These are phyloP conservation scores for Chrysolina americana DNA, from an alignment of 2,888 invertebrate genomes.

Conservation along the genomic window DNA sequence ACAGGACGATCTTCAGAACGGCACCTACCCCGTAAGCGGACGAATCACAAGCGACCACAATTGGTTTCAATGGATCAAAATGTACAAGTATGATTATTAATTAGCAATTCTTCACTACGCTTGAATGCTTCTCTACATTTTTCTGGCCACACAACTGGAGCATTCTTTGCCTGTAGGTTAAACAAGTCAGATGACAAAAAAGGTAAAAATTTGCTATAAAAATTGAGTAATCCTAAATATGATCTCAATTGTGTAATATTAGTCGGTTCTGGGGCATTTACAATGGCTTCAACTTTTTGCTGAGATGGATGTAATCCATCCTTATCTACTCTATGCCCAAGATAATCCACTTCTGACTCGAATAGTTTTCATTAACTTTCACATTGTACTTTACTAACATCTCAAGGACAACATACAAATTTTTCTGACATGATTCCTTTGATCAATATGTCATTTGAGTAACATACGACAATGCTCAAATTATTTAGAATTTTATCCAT, in stretches of 20 bases:
- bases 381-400: conserved; percentile 23
- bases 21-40: conserved; percentile 51
- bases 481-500: conserved; percentile 35
- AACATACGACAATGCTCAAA: conserved; percentile 28
- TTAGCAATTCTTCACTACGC: conserved; percentile 47
- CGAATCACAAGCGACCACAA: conserved; percentile 50
- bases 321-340: conserved; percentile 23
- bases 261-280: conserved; percentile 26
- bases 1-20: conserved; percentile 50
- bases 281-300: conserved; percentile 22
- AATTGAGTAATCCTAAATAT: conserved; percentile 30
- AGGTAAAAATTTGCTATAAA: conserved; percentile 27
- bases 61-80: conserved; percentile 48
- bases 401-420: conserved; percentile 23
- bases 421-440: conserved; percentile 16
- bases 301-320: conserved; percentile 25
- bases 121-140: conserved; percentile 39
- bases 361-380: conserved; percentile 27
- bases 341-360: conserved; percentile 15
- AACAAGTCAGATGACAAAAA: conserved; percentile 17
- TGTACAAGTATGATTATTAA: conserved; percentile 43
- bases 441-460: conserved; percentile 37
- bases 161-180: conserved; percentile 18
- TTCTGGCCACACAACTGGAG: conserved; percentile 3
- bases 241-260: conserved; percentile 21